A percentile compares a stretch with the other conserved stretches of the same genome.
These are phyloP conservation scores for Bruchidius siliquastri DNA, from an alignment of 2,888 invertebrate species.

Conservation along the genomic window DNA sequence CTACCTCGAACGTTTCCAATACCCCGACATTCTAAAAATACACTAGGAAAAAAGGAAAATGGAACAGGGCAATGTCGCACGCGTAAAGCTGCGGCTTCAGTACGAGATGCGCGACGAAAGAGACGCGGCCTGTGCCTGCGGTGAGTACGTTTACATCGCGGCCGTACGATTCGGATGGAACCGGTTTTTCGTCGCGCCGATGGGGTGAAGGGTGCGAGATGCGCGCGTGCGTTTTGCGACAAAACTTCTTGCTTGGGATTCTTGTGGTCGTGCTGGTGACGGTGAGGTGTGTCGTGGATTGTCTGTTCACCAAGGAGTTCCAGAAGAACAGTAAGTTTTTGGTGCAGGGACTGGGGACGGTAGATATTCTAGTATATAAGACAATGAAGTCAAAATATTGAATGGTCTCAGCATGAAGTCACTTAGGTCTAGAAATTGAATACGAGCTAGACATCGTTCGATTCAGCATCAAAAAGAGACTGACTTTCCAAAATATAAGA, in stretches of 20 bases:
- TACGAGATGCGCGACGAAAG: not conserved
- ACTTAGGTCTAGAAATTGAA: no score
- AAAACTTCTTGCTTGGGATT: conserved; percentile 8
- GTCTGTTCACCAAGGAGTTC: conserved; percentile 34
- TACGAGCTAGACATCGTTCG: no score
- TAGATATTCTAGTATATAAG: not conserved
- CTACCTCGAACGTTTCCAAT: not conserved
- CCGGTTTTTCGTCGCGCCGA: conserved; percentile 9
- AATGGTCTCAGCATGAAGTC: no score
- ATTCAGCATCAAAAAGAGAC: no score
- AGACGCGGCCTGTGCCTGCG: not conserved
- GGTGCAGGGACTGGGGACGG: conserved; percentile 2
- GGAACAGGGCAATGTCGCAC: not conserved
- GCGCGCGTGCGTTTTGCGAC: conserved; percentile 15
- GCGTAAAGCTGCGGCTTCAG: not conserved
- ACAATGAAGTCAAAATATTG: no score
- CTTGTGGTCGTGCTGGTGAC: conserved; percentile 16
- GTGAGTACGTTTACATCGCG: not conserved
- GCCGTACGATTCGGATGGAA: conserved; percentile 13
- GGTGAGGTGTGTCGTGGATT: conserved; percentile 14
- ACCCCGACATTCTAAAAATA: not conserved
- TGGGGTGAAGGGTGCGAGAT: conserved; percentile 22
- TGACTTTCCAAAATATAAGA: no score
- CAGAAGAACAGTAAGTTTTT: conserved; percentile 35
- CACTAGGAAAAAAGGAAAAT: not conserved